phyloP scores from a whole-genome alignment of 2,113 vertebrate genomes.

The Ictalurus furcatus region DNA sequence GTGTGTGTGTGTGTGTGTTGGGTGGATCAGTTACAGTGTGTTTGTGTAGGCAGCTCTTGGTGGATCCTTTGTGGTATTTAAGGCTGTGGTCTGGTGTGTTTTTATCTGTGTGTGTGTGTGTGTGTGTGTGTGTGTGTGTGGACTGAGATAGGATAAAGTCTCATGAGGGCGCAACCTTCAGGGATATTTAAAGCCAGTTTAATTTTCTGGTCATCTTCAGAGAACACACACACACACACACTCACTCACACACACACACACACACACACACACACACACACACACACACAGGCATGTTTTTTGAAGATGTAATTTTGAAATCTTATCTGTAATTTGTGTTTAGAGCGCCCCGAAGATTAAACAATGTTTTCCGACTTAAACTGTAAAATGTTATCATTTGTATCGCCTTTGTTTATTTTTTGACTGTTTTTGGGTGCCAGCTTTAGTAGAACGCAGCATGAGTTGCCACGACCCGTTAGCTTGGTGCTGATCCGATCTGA shows the following conservation, averaged over 20 bases:
- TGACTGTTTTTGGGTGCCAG: too few species aligned
- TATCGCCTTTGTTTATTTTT: too few species aligned
- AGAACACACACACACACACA: not conserved
- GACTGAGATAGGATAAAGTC: not conserved
- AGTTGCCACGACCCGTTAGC: too few species aligned
- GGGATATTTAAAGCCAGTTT: slow-evolving; percentile 16
- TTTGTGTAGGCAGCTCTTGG: slow-evolving; percentile 31
- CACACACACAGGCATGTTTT: too few species aligned
- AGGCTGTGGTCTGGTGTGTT: not conserved
- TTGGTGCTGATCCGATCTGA: not conserved
- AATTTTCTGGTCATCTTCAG: not conserved
- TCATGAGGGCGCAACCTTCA: not conserved
- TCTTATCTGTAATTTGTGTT: not conserved
- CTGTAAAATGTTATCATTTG: too few species aligned
- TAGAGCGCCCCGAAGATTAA: not conserved
- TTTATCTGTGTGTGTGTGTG: not conserved
- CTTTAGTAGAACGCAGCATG: not conserved
- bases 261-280: not conserved
- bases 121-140: not conserved
- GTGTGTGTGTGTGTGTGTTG: not conserved
- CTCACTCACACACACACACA: not conserved
- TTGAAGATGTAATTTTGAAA: not conserved
- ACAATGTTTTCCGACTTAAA: not conserved
- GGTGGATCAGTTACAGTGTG: slow-evolving; percentile 29
- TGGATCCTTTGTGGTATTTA: slow-evolving; percentile 28